Evolutionary conservation across 1,140 invertebrate species (phyloP), one percentile per base, ranked within the genome.

Genomic region (Carposina sasakii): DNA sequence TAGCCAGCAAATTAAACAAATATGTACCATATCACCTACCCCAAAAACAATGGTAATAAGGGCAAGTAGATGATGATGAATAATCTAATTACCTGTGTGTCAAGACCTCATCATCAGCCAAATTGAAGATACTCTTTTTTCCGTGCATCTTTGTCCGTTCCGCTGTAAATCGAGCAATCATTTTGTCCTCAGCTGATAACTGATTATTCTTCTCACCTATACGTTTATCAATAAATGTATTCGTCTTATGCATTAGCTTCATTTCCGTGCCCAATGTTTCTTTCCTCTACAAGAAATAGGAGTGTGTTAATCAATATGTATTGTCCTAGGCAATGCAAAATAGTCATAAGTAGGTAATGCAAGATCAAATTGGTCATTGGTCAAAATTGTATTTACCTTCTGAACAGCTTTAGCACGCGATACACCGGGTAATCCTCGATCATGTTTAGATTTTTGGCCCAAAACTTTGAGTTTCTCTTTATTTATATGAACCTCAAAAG

Each of bases 401-500:
- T 92, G 88, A 1, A 94, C 88, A 4, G 95, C 94, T 84, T 94
- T 96, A 1, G 92, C 88, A 43, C 94, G 86, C 0, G 96, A 92
- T 23, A 97, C 86, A 16, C 95, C 95, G 6, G 96, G 96, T 37
- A 95, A 85, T 41, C 96, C 96, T 54, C 87, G 83, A 58, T 97
- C 94, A 83, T 92, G 89, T 82, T 96, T 96, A 16, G 86, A 85
- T 71, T 91, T 94, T 51, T 90, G 87, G 0, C 96, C 96, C 6
- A 98, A 71, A 56, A 97, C 90, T 70, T 92, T 88, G 61, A 96
- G 91, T 81, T 98, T 98, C 49, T 94, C 89, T 61, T 89, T 91
- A 72, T 98, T 98, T 39, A 97, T 88, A 59, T 97, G 94, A 1
- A 98, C 87, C 85, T 98, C 96, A 66, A 96, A 96, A 0, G 93